These are phyloP conservation scores for Tiliacea citrago DNA, from an alignment of 2,888 invertebrate genomes.

Conservation along the genomic window DNA sequence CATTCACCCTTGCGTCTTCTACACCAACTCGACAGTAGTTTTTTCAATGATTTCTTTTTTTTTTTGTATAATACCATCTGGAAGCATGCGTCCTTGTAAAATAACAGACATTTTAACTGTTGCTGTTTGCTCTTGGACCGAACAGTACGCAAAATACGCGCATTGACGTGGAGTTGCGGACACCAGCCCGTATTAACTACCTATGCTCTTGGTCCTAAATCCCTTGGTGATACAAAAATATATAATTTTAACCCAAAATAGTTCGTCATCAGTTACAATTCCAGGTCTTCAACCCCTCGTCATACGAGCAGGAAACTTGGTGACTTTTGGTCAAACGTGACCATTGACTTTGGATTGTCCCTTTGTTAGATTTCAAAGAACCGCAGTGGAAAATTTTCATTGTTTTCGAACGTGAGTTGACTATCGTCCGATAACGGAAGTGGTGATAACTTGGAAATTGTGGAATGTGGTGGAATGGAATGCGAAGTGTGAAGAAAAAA, in stretches of 20 bases:
- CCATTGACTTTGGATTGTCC: slow-evolving; percentile 45
- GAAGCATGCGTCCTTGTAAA: neutral
- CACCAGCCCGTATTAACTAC: too few relatives aligned
- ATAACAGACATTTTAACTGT: neutral
- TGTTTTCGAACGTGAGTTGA: slow-evolving; percentile 65
- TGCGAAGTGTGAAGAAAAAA: too few relatives aligned
- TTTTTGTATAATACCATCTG: neutral
- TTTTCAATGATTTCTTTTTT: neutral
- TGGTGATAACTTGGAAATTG: slow-evolving; percentile 11
- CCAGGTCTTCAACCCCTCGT: neutral
- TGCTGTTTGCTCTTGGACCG: neutral
- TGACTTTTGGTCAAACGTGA: slow-evolving; percentile 55
- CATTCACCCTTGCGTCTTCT: neutral
- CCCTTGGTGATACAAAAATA: too few relatives aligned
- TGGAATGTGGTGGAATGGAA: too few relatives aligned
- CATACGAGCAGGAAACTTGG: slow-evolving; percentile 36
- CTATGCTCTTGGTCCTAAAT: too few relatives aligned
- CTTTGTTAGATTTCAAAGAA: slow-evolving; percentile 55
- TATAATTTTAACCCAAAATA: neutral
- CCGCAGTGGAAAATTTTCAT: slow-evolving; percentile 59
- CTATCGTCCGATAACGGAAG: slow-evolving; percentile 11
- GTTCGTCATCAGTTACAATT: neutral
- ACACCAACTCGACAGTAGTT: neutral
- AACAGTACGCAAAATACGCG: too few relatives aligned
- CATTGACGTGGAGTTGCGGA: too few relatives aligned